phyloP scores from a whole-genome alignment of 2,888 invertebrate species.

The Leptothorax acervorum region DNA sequence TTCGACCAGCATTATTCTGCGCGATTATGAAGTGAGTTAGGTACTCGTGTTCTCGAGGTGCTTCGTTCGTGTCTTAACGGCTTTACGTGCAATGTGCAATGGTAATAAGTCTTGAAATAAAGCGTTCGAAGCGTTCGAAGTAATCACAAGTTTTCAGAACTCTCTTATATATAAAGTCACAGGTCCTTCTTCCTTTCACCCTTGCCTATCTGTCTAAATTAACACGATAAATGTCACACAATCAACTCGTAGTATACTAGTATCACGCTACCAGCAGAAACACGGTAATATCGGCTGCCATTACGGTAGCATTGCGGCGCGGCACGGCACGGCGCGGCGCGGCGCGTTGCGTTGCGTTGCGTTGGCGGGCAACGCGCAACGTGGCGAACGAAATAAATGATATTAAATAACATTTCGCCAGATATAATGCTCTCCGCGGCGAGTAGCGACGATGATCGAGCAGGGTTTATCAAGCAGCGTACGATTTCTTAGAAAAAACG shows the following conservation, averaged over 20 bases:
- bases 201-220: not conserved
- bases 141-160: not conserved
- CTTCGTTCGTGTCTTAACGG: not conserved
- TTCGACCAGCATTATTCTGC: not conserved
- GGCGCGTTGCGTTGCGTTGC: not conserved
- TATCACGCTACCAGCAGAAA: not conserved
- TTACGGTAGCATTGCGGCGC: not conserved
- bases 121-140: too few species aligned
- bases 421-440: not conserved
- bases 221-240: not conserved
- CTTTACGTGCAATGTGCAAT: not conserved
- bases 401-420: not conserved
- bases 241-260: not conserved
- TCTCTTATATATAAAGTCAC: too few species aligned
- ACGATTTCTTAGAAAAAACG: slow-evolving; percentile 37
- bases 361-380: slow-evolving; percentile 1
- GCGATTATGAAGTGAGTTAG: not conserved
- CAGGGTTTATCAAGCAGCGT: slow-evolving; percentile 12
- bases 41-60: not conserved
- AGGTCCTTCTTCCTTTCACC: too few species aligned
- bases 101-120: not conserved
- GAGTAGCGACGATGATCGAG: not conserved
- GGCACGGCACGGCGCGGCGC: too few species aligned
- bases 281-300: not conserved
- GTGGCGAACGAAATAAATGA: slow-evolving; percentile 3